These are phyloP conservation scores for Trichogramma dendrolimi DNA, from an alignment of 2,888 invertebrate genomes.

Conservation along the genomic window DNA sequence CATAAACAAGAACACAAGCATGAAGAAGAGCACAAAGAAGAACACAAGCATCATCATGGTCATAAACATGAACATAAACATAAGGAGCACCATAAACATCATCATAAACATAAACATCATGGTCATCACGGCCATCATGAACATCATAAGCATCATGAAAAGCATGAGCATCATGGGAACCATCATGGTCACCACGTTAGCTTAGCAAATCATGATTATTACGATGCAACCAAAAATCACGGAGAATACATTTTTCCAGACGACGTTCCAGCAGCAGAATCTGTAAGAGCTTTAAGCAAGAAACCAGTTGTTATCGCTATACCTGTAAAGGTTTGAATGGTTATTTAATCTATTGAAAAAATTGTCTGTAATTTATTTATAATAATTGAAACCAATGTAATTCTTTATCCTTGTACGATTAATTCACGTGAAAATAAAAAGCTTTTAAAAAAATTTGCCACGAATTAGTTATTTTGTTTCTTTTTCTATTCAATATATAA, in stretches of 20 bases:
- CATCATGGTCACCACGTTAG: constrained; percentile 7
- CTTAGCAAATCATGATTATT: constrained; percentile 1
- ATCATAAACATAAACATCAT: constrained; percentile 5
- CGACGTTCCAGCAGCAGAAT: constrained; percentile 5
- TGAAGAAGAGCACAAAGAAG: constrained; percentile 14
- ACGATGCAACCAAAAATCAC: constrained; percentile 15
- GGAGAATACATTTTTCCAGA: constrained; percentile 17
- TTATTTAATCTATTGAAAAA: too few species aligned
- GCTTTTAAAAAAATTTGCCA: too few species aligned
- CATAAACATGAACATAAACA: constrained; percentile 1
- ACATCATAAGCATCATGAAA: constrained; percentile 9
- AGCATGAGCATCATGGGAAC: constrained; percentile 6
- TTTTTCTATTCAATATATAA: too few species aligned
- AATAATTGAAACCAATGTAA: too few species aligned
- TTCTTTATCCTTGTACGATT: too few species aligned
- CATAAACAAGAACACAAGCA: constrained; percentile 9
- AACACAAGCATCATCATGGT: constrained; percentile 17
- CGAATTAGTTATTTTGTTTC: too few species aligned
- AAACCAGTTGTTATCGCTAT: too few species aligned
- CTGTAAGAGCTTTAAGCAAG: neutral
- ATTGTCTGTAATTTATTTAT: too few species aligned
- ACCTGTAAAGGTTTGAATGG: too few species aligned
- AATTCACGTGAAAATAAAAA: too few species aligned
- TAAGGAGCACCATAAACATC: too few species aligned
- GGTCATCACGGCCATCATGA: neutral